These are phyloP conservation scores for Balanococcus diminutus DNA, from an alignment of 2,888 invertebrate species.

Conservation along the genomic window DNA sequence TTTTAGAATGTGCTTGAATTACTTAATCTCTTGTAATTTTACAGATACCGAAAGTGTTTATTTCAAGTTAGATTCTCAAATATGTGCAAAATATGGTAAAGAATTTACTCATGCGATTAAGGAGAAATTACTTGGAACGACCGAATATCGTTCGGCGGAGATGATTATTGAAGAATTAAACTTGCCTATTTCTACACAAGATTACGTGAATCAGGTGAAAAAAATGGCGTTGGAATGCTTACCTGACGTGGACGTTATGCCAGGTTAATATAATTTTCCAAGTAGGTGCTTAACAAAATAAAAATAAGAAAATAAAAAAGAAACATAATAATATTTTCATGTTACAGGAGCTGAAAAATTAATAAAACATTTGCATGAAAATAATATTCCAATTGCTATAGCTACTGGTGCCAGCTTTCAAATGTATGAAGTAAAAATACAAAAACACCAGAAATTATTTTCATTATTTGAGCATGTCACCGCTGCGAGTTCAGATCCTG, in stretches of 20 bases:
- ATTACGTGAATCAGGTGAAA: constrained; percentile 70
- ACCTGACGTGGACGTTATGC: constrained; percentile 69
- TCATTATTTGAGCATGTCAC: constrained; percentile 76
- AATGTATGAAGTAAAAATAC: constrained; percentile 74
- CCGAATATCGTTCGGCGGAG: constrained; percentile 72
- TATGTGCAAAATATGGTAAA: constrained; percentile 76
- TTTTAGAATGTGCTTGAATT: not conserved
- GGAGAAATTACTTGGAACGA: constrained; percentile 77
- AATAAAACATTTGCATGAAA: constrained; percentile 74
- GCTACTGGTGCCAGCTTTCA: constrained; percentile 83
- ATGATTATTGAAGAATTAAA: constrained; percentile 72
- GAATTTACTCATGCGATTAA: constrained; percentile 80
- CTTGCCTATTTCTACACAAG: constrained; percentile 71
- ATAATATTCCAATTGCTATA: constrained; percentile 80
- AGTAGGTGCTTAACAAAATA: too few relatives aligned
- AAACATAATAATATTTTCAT: too few relatives aligned
- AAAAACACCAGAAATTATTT: constrained; percentile 71
- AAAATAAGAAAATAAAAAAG: too few relatives aligned
- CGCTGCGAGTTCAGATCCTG: constrained; percentile 80
- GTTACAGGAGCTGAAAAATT: constrained; percentile 79
- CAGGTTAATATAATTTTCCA: constrained; percentile 66
- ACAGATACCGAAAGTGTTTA: constrained; percentile 83
- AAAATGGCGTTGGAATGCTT: constrained; percentile 69
- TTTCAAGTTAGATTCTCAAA: constrained; percentile 72
- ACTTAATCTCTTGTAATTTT: constrained; percentile 2